Evolutionary conservation across 2,888 invertebrate genomes (phyloP), one percentile per base, ranked within the genome.

Genomic region (Deilephila elpenor): DNA sequence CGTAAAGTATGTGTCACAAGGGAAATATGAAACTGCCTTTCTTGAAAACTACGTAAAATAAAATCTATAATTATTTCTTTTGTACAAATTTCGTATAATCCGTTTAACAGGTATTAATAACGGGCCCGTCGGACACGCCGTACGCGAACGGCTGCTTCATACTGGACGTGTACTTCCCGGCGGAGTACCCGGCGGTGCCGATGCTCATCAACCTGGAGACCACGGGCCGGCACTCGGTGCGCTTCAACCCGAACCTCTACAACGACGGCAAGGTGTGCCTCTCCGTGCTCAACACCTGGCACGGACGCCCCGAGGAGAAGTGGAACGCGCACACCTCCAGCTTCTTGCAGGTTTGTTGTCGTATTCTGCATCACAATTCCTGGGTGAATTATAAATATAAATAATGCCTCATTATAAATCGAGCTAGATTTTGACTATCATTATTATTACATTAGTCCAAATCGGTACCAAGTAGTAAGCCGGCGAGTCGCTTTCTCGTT

Each of bases 281-380:
- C 87, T 98, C 98, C 80, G 98, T 99, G 78, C 95, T 99, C 79
- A 99, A 99, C 93, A 99, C 99, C 3, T 99, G 99, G 99, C 98
- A 99, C 90, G 99, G 99, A 8, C 95, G 98, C 73, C 99, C 99
- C 34, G 99, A 99, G 93, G 99, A 99, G 93, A 98, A 98, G 90
- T 99, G 99, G 99, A 99, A 98, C 93, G 97, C 98, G 76, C 98
- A 98, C 89, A 99, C 98, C 0, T 98, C 98, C 64, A 98, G 98
- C 89, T 98, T 99, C 87, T 95, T 99, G 76, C 97, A 97, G 95
- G 96, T 96, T 77, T 56, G 71, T 17, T 11, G 8, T 5, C 7
- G 6, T 4, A 14, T 7, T 1, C 0, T 14, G n/a, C 11, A 32
- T 14, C n/a, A 44, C 44, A 44, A n/a, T n/a, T n/a, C n/a, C n/a